Conservation (phyloP, 2,797 vertebrate genomes). For the Mustela erminea region DNA sequence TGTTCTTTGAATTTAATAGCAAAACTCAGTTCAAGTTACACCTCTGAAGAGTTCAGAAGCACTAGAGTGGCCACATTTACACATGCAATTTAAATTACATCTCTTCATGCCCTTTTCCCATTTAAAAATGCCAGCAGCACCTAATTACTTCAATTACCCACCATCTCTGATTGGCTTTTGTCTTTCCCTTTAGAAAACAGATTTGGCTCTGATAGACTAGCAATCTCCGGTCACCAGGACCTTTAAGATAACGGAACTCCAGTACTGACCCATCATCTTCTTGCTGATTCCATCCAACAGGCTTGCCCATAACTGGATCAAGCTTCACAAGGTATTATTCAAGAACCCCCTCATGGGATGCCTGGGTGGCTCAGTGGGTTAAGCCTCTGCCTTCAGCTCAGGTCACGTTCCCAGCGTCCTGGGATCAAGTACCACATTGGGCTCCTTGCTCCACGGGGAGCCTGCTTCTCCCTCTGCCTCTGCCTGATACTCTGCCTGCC, state of each 20-base stretch:
- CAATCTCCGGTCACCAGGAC: neutral
- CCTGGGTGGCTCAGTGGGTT: no score
- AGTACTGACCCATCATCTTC: neutral
- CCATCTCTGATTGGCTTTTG: neutral
- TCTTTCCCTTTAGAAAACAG: conserved; percentile 18
- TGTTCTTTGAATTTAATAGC: neutral
- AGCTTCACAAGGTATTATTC: neutral
- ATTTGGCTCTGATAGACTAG: neutral
- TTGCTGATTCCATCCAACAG: neutral
- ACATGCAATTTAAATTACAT: neutral
- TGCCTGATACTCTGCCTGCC: no score
- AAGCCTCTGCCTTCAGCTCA: no score
- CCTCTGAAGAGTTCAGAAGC: neutral
- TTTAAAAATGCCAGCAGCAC: conserved; percentile 30
- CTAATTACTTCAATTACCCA: neutral
- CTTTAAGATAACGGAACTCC: neutral
- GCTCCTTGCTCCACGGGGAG: no score
- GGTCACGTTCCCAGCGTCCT: no score
- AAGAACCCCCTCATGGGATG: neutral
- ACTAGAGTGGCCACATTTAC: neutral
- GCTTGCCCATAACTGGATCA: neutral
- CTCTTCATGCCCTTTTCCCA: neutral
- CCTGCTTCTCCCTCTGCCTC: no score
- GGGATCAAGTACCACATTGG: no score
- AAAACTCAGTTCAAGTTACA: neutral